Percentiles rank a stretch among this genome's conserved stretches.
Evolutionary conservation across 2,113 vertebrate species (phyloP).

Genomic region (Mustelus asterias): DNA sequence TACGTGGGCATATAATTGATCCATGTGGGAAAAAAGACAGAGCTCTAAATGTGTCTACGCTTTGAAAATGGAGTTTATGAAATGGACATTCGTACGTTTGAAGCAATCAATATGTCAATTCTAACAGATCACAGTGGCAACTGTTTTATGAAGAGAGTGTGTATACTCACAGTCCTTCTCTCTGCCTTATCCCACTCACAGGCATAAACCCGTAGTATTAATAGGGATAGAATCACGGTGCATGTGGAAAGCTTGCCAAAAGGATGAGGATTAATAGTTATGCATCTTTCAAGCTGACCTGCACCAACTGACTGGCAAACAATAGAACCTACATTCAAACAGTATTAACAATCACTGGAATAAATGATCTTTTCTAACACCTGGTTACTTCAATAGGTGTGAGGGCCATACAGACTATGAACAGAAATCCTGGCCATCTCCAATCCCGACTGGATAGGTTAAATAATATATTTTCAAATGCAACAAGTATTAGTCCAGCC

Average conservation of each 20-base stretch:
- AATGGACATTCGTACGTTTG: constrained; percentile 99
- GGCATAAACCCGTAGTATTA: background rate
- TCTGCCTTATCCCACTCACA: constrained; percentile 11
- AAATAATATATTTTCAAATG: constrained; percentile 3
- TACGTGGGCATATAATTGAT: constrained; percentile 99
- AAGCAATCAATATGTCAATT: constrained; percentile 99
- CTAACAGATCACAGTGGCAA: constrained; percentile 97
- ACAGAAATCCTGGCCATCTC: background rate
- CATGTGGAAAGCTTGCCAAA: background rate
- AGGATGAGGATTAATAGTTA: background rate
- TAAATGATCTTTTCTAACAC: background rate
- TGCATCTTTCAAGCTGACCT: background rate
- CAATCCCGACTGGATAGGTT: too few relatives aligned
- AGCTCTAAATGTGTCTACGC: constrained; percentile 90
- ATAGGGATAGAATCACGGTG: background rate
- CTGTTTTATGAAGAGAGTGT: constrained; percentile 50
- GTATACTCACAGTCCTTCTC: background rate
- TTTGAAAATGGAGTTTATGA: constrained; percentile 99
- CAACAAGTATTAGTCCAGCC: background rate
- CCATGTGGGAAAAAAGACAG: constrained; percentile 96
- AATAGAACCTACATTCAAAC: constrained; percentile 1
- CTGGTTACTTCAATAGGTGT: background rate
- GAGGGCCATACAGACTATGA: background rate
- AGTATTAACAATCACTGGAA: background rate
- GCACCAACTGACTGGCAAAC: background rate